Percentiles rank a stretch among this genome's conserved stretches.
Conservation (phyloP, 2,888 invertebrate species). For the Luffia ferchaultella region DNA sequence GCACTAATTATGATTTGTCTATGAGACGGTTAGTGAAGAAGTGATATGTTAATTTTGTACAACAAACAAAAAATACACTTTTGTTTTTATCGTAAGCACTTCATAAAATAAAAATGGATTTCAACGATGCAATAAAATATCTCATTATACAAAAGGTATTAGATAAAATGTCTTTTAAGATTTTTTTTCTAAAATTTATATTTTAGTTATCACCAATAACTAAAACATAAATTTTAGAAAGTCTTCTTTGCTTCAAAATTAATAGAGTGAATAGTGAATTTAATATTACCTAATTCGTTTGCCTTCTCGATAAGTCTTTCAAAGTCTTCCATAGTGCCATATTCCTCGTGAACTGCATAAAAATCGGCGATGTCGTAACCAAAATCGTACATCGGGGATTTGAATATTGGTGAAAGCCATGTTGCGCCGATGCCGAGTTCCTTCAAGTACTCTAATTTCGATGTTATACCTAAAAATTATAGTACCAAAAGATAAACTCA, state of each 20-base stretch:
- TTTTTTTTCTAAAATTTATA: background rate
- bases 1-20: too few relatives aligned
- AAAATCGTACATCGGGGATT: slow-evolving; percentile 81
- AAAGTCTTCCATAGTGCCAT: slow-evolving; percentile 78
- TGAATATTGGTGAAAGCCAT: slow-evolving; percentile 78
- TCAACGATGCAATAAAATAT: too few relatives aligned
- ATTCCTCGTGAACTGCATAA: slow-evolving; percentile 72
- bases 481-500: too few relatives aligned
- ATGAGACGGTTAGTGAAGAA: too few relatives aligned
- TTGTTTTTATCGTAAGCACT: too few relatives aligned
- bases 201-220: background rate
- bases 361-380: slow-evolving; percentile 83
- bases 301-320: slow-evolving; percentile 61
- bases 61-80: too few relatives aligned
- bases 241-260: background rate
- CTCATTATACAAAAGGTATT: too few relatives aligned
- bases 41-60: too few relatives aligned
- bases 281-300: slow-evolving; percentile 42
- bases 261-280: background rate
- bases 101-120: too few relatives aligned
- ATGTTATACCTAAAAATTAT: slow-evolving; percentile 58
- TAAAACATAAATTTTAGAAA: background rate
- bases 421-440: slow-evolving; percentile 72
- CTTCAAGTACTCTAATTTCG: slow-evolving; percentile 69
- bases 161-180: too few relatives aligned